Conservation (phyloP, 2,113 vertebrate genomes). For the Taxidea taxus region DNA sequence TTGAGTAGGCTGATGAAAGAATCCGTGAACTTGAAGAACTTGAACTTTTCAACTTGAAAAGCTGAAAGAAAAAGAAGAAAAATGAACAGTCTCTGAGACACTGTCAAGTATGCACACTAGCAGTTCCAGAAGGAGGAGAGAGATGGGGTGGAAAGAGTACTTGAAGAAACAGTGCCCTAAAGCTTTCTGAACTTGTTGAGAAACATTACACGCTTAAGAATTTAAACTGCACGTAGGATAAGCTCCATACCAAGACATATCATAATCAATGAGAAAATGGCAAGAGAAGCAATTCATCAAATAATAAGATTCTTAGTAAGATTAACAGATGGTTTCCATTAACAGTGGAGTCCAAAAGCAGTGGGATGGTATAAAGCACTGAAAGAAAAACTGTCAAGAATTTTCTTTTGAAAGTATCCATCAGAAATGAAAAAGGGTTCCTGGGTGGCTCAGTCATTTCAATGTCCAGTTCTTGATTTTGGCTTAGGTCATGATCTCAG, state of each 20-base stretch:
- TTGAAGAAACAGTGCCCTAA: neutral
- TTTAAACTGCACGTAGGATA: neutral
- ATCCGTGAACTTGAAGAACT: neutral
- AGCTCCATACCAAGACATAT: neutral
- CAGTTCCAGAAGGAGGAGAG: neutral
- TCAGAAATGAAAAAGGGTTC: neutral
- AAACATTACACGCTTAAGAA: neutral
- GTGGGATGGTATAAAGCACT: neutral
- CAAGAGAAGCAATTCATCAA: neutral
- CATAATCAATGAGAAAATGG: neutral
- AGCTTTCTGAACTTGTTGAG: neutral
- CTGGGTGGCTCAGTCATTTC: neutral
- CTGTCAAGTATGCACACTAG: neutral
- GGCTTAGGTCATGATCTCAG: neutral
- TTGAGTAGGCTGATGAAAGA: neutral
- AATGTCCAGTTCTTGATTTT: neutral
- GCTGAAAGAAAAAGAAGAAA: neutral
- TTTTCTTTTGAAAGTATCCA: neutral
- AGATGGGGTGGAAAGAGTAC: neutral
- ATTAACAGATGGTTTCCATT: neutral
- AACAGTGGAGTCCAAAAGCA: neutral
- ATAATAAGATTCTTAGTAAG: neutral
- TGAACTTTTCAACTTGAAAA: neutral
- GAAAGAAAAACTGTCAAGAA: neutral
- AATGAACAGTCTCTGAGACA: neutral